Evolutionary conservation across 2,797 vertebrate genomes (phyloP).

Genomic region (Sebastes itinus): DNA sequence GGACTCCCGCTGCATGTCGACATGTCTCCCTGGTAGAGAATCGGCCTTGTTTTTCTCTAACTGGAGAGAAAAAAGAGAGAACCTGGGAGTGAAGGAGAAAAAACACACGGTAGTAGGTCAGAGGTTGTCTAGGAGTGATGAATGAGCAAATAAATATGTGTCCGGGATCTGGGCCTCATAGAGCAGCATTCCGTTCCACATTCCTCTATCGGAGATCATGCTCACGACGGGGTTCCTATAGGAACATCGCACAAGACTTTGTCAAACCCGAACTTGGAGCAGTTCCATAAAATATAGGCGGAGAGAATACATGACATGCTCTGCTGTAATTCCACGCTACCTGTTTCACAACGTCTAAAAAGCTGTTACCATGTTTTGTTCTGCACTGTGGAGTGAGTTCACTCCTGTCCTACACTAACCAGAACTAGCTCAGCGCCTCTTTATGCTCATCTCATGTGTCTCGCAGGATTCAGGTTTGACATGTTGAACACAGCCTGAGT

Average conservation of each 20-base stretch:
- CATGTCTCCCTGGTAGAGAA: constrained; percentile 31
- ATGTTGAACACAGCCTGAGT: constrained; percentile 47
- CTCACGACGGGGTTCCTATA: constrained; percentile 33
- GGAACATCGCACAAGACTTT: constrained; percentile 1
- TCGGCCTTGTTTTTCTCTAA: constrained; percentile 26
- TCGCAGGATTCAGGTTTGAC: constrained; percentile 47
- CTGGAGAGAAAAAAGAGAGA: constrained; percentile 29
- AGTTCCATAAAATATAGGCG: constrained; percentile 40
- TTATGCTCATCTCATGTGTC: constrained; percentile 63
- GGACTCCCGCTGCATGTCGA: constrained; percentile 31
- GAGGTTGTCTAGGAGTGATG: constrained; percentile 75
- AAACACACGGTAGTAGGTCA: constrained; percentile 77
- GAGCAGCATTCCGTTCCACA: constrained; percentile 73
- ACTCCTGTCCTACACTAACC: constrained; percentile 39
- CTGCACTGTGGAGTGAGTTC: constrained; percentile 11
- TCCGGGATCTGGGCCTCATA: constrained; percentile 64
- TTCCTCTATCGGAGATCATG: constrained; percentile 64
- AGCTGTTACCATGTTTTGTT: constrained; percentile 30
- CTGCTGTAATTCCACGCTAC: constrained; percentile 53
- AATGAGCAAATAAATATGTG: constrained; percentile 83
- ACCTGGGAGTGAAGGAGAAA: constrained; percentile 53
- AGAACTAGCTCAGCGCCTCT: constrained; percentile 44
- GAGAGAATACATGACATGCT: constrained; percentile 50
- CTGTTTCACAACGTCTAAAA: constrained; percentile 52
- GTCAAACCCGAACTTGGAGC: constrained; percentile 34